Conservation (phyloP, 2,797 vertebrate genomes). For the Phalanger gymnotis region DNA sequence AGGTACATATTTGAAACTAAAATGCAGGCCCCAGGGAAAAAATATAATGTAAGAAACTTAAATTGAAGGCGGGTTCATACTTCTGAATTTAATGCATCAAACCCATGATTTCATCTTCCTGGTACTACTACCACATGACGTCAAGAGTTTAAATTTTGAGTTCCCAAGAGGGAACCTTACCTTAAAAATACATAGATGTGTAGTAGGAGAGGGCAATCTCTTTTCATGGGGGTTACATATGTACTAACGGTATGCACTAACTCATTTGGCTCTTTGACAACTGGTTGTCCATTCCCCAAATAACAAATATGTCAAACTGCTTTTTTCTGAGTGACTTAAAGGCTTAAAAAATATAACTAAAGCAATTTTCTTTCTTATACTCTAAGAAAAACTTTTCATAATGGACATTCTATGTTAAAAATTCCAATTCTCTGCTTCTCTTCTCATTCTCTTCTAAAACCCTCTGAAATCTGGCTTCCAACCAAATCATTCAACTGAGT, state of each 20-base stretch:
- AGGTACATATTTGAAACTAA: slow-evolving; percentile 31
- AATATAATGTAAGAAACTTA: slow-evolving; percentile 16
- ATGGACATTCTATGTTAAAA: not conserved
- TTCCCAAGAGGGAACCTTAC: slow-evolving; percentile 8
- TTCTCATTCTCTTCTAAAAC: not conserved
- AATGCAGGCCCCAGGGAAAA: slow-evolving; percentile 50
- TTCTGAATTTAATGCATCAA: slow-evolving; percentile 35
- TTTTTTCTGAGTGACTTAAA: not conserved
- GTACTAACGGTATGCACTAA: slow-evolving; percentile 28
- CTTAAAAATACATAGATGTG: slow-evolving; percentile 4
- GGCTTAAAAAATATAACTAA: slow-evolving; percentile 10
- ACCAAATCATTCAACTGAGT: not conserved
- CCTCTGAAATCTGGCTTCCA: not conserved
- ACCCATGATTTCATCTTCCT: slow-evolving; percentile 34
- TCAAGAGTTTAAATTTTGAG: slow-evolving; percentile 19
- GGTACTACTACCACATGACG: slow-evolving; percentile 18
- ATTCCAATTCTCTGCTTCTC: not conserved
- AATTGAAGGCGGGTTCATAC: slow-evolving; percentile 41
- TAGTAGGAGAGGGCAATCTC: not conserved
- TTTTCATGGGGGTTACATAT: slow-evolving; percentile 22
- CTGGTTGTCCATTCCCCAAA: not conserved
- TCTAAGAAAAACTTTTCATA: not conserved
- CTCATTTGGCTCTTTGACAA: slow-evolving; percentile 5
- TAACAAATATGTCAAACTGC: slow-evolving; percentile 27
- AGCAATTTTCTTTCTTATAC: not conserved